These are phyloP conservation scores for Loripinus fragilis DNA, from an alignment of 2,888 invertebrate genomes.

Conservation along the genomic window DNA sequence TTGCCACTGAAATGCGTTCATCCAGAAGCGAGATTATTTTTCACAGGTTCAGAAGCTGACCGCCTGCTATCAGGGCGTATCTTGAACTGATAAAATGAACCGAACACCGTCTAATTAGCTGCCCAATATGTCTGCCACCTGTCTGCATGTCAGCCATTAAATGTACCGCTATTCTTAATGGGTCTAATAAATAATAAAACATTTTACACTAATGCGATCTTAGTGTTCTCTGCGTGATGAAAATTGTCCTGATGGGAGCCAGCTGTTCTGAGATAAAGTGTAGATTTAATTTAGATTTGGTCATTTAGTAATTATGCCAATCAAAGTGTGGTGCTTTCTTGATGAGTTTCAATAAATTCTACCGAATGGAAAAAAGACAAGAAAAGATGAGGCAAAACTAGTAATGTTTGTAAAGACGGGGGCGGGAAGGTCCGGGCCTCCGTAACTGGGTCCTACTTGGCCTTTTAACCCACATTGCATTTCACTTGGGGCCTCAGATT, in stretches of 20 bases:
- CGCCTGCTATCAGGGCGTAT: constrained; percentile 31
- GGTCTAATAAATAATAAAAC: constrained; percentile 43
- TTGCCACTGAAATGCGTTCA: no score
- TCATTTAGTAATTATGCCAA: no score
- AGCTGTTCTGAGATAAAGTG: background rate
- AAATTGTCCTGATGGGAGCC: constrained; percentile 1
- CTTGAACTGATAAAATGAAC: constrained; percentile 31
- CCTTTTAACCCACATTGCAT: no score
- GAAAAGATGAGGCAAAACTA: no score
- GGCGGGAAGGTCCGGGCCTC: no score
- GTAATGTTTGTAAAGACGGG: no score
- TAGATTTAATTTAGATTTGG: background rate
- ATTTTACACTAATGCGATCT: constrained; percentile 34
- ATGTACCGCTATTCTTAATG: constrained; percentile 40
- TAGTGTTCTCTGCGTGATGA: constrained; percentile 6
- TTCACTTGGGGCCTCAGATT: no score
- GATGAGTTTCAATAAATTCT: no score
- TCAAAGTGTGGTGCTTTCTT: no score
- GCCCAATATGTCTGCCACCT: constrained; percentile 39
- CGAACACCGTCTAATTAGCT: constrained; percentile 35
- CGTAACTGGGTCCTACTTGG: no score
- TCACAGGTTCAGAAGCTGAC: constrained; percentile 10
- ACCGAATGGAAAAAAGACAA: no score
- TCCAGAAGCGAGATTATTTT: background rate
- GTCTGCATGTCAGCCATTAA: constrained; percentile 54